Evolutionary conservation across 2,797 vertebrate genomes (phyloP).

Genomic region (Clarias platycephalus): DNA sequence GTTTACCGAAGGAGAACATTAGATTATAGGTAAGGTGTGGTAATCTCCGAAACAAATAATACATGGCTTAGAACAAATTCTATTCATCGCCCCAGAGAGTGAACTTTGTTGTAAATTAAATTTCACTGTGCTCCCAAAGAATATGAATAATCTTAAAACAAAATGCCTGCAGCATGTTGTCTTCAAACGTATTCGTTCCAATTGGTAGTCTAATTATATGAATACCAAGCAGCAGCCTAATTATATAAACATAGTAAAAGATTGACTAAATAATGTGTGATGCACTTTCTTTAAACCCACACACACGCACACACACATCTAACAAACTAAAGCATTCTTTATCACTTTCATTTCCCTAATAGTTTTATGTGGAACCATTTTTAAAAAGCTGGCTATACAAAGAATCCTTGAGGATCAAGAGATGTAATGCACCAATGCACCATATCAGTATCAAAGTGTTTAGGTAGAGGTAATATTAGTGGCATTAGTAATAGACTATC

Average conservation of each 20-base stretch:
- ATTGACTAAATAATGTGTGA: not conserved
- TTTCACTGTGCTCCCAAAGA: not conserved
- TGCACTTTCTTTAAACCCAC: not conserved
- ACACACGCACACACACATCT: not conserved
- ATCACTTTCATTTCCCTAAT: not conserved
- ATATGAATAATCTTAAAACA: not conserved
- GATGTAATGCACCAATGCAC: no score
- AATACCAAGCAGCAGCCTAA: not conserved
- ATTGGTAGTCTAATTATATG: not conserved
- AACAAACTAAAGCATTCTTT: not conserved
- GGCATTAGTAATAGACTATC: no score
- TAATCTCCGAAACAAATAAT: constrained; percentile 7
- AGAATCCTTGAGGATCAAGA: no score
- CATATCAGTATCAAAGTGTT: no score
- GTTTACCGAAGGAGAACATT: not conserved
- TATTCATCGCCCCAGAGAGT: not conserved
- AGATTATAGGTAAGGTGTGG: not conserved
- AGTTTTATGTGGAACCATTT: no score
- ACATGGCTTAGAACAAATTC: not conserved
- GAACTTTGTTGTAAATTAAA: not conserved
- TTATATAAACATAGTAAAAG: constrained; percentile 3
- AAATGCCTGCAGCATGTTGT: constrained; percentile 21
- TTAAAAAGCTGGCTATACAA: no score
- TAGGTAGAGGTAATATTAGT: no score
- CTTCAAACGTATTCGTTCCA: not conserved